A percentile compares a stretch with the other conserved stretches of the same genome.
Evolutionary conservation across 2,797 vertebrate genomes (phyloP).

Genomic region (Vespertilio murinus): DNA sequence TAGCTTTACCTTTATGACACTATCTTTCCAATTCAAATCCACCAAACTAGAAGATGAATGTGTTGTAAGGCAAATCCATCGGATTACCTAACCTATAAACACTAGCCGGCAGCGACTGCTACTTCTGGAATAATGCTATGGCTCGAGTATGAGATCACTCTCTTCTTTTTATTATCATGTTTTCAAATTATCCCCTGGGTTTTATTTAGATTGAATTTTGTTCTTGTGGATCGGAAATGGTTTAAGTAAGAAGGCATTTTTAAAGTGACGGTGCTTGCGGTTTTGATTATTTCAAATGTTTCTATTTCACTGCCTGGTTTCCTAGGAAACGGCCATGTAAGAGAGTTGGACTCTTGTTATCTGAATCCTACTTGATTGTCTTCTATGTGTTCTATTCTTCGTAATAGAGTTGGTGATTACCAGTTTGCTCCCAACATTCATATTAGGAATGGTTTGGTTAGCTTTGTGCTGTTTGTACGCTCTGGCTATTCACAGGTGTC

Average conservation of each 20-base stretch:
- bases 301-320: slow-evolving; percentile 48
- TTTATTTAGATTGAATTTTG: slow-evolving; percentile 53
- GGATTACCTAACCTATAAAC: not conserved
- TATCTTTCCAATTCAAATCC: not conserved
- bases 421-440: slow-evolving; percentile 2
- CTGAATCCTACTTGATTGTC: not conserved
- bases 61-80: not conserved
- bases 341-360: not conserved
- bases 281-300: slow-evolving; percentile 50
- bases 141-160: not conserved
- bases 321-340: slow-evolving; percentile 65
- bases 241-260: not conserved
- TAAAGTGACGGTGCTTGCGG: not conserved
- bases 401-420: not conserved
- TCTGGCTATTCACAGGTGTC: not conserved
- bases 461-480: not conserved
- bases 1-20: not conserved
- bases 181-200: slow-evolving; percentile 34
- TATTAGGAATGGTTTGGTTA: not conserved
- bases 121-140: not conserved
- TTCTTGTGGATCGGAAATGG: slow-evolving; percentile 26
- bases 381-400: slow-evolving; percentile 22
- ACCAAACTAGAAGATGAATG: not conserved
- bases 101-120: not conserved
- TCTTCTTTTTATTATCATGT: not conserved